These are phyloP conservation scores for Drosophila recens DNA, from an alignment of 2,888 invertebrate species.

Conservation along the genomic window DNA sequence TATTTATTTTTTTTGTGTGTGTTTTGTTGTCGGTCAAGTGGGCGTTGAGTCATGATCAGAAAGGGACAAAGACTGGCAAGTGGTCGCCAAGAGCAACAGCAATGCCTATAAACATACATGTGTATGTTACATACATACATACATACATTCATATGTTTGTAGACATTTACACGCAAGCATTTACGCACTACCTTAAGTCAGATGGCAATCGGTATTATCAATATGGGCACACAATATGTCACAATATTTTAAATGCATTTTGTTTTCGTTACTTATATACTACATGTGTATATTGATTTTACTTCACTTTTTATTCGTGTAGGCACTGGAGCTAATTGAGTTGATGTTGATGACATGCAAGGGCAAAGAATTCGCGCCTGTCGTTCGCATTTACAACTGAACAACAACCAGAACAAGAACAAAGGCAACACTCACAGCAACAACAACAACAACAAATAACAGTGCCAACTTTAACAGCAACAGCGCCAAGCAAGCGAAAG, in stretches of 20 bases:
- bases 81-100: conserved; percentile 59
- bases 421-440: conserved; percentile 21
- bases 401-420: conserved; percentile 21
- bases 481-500: conserved; percentile 9
- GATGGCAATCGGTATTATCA: conserved; percentile 22
- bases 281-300: conserved; percentile 69
- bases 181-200: conserved; percentile 2
- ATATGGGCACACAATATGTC: conserved; percentile 44
- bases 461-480: conserved; percentile 12
- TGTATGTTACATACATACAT: neutral
- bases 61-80: conserved; percentile 39
- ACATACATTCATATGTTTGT: neutral
- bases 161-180: conserved; percentile 6
- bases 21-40: conserved; percentile 50
- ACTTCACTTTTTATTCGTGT: conserved; percentile 42
- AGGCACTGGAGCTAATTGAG: conserved; percentile 65
- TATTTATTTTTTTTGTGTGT: conserved; percentile 6
- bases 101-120: conserved; percentile 3
- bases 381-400: conserved; percentile 31
- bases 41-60: conserved; percentile 51
- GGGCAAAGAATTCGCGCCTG: conserved; percentile 40
- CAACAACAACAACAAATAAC: conserved; percentile 6
- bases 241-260: conserved; percentile 48
- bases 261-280: conserved; percentile 15
- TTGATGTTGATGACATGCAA: conserved; percentile 67